phyloP scores from a whole-genome alignment of 2,113 vertebrate species.

The Dolichallabes microphthalmus region DNA sequence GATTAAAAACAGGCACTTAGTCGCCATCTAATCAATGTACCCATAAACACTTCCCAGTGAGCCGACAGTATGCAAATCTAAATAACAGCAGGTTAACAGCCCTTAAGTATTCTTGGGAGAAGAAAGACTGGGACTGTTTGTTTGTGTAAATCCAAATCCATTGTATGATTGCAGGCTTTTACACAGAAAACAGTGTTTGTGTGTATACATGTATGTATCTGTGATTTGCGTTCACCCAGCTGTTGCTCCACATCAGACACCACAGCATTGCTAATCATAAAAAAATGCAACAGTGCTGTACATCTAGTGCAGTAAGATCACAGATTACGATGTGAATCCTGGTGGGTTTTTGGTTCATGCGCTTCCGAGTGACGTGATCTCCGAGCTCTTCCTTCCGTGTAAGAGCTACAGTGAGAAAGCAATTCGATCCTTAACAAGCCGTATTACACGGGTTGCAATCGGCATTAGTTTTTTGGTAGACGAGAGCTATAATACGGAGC shows the following conservation, averaged over 20 bases:
- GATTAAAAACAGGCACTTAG: not conserved
- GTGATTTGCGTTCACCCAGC: not conserved
- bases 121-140: not conserved
- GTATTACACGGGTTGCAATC: not conserved
- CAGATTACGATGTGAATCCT: not conserved
- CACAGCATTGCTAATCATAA: not conserved
- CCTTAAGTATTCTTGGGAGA: not conserved
- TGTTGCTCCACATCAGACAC: not conserved
- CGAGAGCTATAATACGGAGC: not conserved
- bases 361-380: not conserved
- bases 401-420: not conserved
- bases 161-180: not conserved
- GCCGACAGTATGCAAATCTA: not conserved
- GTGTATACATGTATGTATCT: not conserved
- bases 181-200: not conserved
- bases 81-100: not conserved
- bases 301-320: not conserved
- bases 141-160: not conserved
- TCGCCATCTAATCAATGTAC: not conserved
- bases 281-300: not conserved
- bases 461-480: not conserved
- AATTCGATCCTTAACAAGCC: not conserved
- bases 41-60: not conserved
- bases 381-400: not conserved
- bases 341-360: too few species aligned